Percentiles rank a stretch among this genome's conserved stretches.
phyloP scores from a whole-genome alignment of 2,888 invertebrate species.

The Vanessa cardui region DNA sequence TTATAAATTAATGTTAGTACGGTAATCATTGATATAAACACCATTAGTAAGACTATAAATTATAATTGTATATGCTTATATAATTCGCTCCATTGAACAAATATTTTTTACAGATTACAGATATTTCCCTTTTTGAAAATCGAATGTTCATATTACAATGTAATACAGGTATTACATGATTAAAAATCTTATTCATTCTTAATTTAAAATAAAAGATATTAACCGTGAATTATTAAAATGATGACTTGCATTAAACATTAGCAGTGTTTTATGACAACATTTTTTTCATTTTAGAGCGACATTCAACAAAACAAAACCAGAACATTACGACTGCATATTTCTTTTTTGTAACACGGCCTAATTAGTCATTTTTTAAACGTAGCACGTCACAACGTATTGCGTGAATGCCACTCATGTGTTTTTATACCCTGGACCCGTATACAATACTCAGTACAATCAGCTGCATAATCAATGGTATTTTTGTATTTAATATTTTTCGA shows the following conservation, averaged over 20 bases:
- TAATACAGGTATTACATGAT: neutral
- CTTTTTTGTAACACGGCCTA: slow-evolving; percentile 26
- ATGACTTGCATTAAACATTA: slow-evolving; percentile 1
- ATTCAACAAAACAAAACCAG: slow-evolving; percentile 18
- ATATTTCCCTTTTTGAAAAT: no score
- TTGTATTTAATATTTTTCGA: slow-evolving; percentile 38
- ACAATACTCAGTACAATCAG: slow-evolving; percentile 30
- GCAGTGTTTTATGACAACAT: neutral
- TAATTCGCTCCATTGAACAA: no score
- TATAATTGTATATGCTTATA: no score
- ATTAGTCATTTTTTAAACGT: slow-evolving; percentile 40
- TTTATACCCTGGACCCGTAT: slow-evolving; percentile 35
- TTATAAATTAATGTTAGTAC: no score
- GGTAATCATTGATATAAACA: no score
- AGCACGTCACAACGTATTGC: slow-evolving; percentile 42
- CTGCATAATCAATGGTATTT: slow-evolving; percentile 39
- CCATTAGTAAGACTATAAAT: no score
- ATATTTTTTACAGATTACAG: no score
- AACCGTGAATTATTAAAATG: neutral
- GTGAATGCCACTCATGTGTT: slow-evolving; percentile 44
- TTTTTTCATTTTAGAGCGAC: slow-evolving; percentile 1
- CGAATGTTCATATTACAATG: no score
- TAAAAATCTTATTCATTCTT: neutral
- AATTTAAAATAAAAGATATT: neutral
- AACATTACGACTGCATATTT: slow-evolving; percentile 23